Evolutionary conservation across 2,888 invertebrate genomes (phyloP).

Genomic region (Melipona beecheii): DNA sequence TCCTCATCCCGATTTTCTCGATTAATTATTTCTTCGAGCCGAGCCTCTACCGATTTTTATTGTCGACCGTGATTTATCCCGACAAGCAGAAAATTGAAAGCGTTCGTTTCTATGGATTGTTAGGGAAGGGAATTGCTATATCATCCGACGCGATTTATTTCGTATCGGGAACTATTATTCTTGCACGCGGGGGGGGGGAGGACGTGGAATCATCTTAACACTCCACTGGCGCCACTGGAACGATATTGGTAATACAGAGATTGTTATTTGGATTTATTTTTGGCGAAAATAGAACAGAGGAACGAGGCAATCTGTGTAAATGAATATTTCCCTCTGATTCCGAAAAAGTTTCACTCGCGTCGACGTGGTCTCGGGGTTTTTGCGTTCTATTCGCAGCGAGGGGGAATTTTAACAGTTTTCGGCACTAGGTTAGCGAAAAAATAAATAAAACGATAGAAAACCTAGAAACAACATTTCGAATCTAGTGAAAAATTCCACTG

Average conservation of each 20-base stretch:
- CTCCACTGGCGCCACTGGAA: too few relatives aligned
- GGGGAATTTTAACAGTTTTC: too few relatives aligned
- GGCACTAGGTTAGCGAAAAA: too few relatives aligned
- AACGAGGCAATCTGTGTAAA: background rate
- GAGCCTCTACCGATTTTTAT: background rate
- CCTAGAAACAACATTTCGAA: too few relatives aligned
- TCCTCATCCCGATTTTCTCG: too few relatives aligned
- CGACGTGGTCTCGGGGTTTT: background rate
- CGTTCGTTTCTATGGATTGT: background rate
- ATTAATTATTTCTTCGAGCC: conserved; percentile 10
- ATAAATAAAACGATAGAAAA: too few relatives aligned
- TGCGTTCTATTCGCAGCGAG: too few relatives aligned
- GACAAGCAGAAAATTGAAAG: background rate
- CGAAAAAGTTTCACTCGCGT: background rate
- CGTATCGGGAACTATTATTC: background rate
- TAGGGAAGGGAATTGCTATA: background rate
- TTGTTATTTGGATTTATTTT: background rate
- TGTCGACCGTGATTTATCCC: background rate
- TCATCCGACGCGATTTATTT: background rate
- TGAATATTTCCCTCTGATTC: background rate
- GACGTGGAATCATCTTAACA: background rate
- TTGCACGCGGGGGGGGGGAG: background rate
- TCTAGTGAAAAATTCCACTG: too few relatives aligned
- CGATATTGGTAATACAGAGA: background rate
- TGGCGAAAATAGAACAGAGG: background rate